phyloP scores from a whole-genome alignment of 2,888 invertebrate species.

The Cephus rjabovi region DNA sequence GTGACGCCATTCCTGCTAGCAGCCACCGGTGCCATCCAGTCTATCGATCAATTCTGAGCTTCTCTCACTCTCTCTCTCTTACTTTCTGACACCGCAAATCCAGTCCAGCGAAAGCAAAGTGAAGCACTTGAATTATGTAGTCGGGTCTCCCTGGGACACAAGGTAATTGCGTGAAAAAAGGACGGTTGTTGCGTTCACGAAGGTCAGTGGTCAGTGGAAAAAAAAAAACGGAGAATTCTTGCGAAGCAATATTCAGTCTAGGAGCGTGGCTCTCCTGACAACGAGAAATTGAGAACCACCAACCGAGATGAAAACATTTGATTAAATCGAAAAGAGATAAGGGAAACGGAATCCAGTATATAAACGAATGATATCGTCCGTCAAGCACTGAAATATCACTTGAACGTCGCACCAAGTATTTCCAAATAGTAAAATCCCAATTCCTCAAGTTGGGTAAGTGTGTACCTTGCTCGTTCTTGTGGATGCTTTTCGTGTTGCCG shows the following conservation, averaged over 20 bases:
- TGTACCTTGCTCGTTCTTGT: conserved; percentile 1
- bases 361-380: neutral
- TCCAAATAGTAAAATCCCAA: neutral
- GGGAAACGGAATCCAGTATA: neutral
- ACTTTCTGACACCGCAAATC: neutral
- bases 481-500: conserved; percentile 36
- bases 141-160: neutral
- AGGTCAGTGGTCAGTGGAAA: neutral
- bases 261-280: neutral
- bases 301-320: neutral
- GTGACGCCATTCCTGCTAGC: neutral
- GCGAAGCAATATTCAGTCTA: neutral
- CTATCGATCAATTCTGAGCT: neutral
- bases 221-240: neutral
- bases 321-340: neutral
- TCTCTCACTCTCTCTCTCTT: neutral
- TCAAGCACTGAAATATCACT: neutral
- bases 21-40: neutral
- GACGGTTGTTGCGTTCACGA: neutral
- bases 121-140: neutral
- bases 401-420: neutral
- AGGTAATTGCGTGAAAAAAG: neutral
- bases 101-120: neutral
- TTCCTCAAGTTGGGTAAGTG: neutral
- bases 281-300: neutral